Conservation (phyloP, 1,140 invertebrate genomes). For the Lepidurus couesii region DNA sequence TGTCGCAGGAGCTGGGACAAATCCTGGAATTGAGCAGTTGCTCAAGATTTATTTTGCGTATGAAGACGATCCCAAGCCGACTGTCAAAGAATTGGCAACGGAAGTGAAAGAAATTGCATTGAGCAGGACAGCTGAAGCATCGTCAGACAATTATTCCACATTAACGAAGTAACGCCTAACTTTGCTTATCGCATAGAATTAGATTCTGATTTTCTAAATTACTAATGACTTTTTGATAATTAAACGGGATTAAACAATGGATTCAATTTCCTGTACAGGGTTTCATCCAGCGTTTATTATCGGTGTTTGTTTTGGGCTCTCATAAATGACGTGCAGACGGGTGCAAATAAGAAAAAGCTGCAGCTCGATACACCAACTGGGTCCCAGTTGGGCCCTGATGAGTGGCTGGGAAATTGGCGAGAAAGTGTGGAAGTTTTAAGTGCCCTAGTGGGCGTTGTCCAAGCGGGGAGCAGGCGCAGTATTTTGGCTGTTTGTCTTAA, state of each 20-base stretch:
- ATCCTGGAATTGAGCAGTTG: neutral
- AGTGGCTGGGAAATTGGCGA: neutral
- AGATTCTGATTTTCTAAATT: too few species aligned
- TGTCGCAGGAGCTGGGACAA: neutral
- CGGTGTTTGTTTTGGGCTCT: slow-evolving; percentile 12
- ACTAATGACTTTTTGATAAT: too few species aligned
- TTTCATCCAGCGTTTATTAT: neutral
- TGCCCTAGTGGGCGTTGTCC: neutral
- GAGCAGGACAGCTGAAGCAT: neutral
- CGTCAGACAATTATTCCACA: neutral
- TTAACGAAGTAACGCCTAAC: neutral
- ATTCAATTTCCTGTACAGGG: neutral
- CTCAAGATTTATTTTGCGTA: neutral
- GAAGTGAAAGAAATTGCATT: neutral
- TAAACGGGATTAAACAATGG: too few species aligned
- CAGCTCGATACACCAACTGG: neutral
- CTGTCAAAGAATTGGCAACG: neutral
- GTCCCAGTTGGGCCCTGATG: neutral
- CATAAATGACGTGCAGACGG: neutral
- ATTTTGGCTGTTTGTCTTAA: neutral
- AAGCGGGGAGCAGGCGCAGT: neutral
- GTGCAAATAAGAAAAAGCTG: neutral
- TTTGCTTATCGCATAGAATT: too few species aligned
- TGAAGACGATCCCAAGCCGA: neutral
- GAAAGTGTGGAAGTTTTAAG: neutral